Evolutionary conservation across 2,888 invertebrate species (phyloP).

Genomic region (Trissonchulus latispiculum): DNA sequence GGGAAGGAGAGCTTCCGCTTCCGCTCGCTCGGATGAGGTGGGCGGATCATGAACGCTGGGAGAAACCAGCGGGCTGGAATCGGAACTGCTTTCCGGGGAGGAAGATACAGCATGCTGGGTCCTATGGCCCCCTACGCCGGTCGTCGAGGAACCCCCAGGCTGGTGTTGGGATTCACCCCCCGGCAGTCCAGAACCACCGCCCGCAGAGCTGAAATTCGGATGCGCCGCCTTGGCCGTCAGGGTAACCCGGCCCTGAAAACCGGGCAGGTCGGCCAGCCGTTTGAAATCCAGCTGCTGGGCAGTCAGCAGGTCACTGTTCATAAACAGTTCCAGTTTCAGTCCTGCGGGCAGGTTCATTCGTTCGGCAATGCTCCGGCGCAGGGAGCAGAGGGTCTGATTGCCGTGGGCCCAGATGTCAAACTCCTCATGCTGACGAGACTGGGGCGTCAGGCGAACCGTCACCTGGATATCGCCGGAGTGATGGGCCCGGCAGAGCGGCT

Average conservation of each 20-base stretch:
- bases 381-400: slow-evolving; percentile 78
- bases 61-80: neutral
- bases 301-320: neutral
- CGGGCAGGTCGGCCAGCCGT: neutral
- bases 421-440: slow-evolving; percentile 55
- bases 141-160: neutral
- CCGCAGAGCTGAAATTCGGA: neutral
- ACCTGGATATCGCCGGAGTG: slow-evolving; percentile 19
- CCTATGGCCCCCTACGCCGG: too few species aligned
- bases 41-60: neutral
- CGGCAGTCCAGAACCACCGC: neutral
- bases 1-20: neutral
- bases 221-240: neutral
- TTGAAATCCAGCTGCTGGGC: neutral
- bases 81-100: neutral
- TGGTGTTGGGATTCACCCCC: neutral
- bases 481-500: slow-evolving; percentile 20
- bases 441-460: slow-evolving; percentile 1
- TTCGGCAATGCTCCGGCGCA: slow-evolving; percentile 56
- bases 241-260: neutral
- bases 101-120: neutral
- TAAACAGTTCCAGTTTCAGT: slow-evolving; percentile 16
- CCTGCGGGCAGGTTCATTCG: neutral
- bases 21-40: neutral
- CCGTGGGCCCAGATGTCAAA: slow-evolving; percentile 83